phyloP scores from a whole-genome alignment of 2,113 vertebrate genomes.

The Apeltes quadracus region DNA sequence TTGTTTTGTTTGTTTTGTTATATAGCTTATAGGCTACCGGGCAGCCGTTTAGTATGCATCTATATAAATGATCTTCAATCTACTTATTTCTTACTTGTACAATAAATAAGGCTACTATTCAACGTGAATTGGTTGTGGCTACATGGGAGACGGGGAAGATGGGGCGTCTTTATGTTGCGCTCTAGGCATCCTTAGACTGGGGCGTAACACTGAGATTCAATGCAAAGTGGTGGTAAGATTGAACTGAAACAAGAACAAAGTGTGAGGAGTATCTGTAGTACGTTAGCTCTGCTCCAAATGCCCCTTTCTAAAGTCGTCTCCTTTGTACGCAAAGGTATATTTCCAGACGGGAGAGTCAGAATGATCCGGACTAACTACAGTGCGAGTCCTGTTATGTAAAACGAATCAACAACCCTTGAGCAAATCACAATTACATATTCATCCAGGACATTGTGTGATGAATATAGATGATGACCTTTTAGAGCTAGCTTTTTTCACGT shows the following conservation, averaged over 20 bases:
- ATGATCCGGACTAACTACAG: background rate
- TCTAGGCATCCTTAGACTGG: no score
- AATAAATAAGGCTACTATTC: no score
- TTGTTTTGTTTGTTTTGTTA: no score
- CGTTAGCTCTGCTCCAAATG: background rate
- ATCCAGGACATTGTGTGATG: conserved; percentile 54
- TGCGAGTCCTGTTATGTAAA: conserved; percentile 45
- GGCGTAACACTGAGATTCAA: no score
- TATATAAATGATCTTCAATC: no score
- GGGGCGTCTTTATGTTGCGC: no score
- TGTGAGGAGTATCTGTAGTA: background rate
- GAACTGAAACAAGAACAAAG: background rate
- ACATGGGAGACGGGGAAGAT: no score
- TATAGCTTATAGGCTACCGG: no score
- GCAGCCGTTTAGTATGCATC: no score
- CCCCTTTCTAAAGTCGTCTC: background rate
- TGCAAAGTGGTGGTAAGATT: background rate
- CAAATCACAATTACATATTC: conserved; percentile 60
- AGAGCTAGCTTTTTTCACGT: conserved; percentile 29
- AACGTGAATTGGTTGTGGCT: no score
- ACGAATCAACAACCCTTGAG: conserved; percentile 62
- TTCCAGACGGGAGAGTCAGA: background rate
- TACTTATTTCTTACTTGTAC: no score
- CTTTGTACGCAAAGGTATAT: background rate
- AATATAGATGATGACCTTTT: conserved; percentile 68